Percentiles rank a stretch among this genome's conserved stretches.
Conservation (phyloP, 92 coral and sea anemone species). For the Parazoanthus darwini region DNA sequence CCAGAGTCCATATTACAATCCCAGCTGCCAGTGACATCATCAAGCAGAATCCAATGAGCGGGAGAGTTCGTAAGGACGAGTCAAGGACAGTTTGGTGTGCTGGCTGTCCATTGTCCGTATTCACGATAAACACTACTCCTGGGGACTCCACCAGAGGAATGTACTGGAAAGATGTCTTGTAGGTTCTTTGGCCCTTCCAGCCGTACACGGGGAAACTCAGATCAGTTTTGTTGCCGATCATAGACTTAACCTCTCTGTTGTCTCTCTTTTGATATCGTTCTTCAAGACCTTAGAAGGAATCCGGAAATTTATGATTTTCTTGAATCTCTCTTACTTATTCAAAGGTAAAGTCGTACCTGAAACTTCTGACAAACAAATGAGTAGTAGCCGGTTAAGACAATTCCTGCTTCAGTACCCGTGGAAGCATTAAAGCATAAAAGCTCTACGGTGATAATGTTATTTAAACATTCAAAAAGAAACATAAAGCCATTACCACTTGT, state of each 20-base stretch:
- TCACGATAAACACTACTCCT: conserved; percentile 56
- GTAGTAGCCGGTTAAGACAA: no score
- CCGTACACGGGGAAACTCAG: conserved; percentile 60
- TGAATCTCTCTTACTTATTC: not conserved
- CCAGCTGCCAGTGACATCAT: conserved; percentile 17
- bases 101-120: conserved; percentile 21
- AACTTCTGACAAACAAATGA: no score
- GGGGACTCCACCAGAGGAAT: conserved; percentile 64
- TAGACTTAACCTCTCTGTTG: conserved; percentile 27
- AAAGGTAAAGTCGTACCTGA: not conserved
- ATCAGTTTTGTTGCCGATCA: conserved; percentile 42
- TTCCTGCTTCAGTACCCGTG: no score
- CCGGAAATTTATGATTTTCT: not conserved
- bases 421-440: not conserved
- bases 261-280: conserved; percentile 7
- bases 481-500: no score
- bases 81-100: conserved; percentile 13
- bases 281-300: not conserved
- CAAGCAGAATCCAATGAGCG: conserved; percentile 41
- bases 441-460: not conserved
- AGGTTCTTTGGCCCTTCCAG: conserved; percentile 44
- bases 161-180: conserved; percentile 44
- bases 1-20: conserved; percentile 45
- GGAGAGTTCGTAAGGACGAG: conserved; percentile 34
- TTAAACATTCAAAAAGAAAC: no score